Base-by-base conservation (phyloP, 2,113 vertebrate species). In the Xiphias gladius region DNA sequence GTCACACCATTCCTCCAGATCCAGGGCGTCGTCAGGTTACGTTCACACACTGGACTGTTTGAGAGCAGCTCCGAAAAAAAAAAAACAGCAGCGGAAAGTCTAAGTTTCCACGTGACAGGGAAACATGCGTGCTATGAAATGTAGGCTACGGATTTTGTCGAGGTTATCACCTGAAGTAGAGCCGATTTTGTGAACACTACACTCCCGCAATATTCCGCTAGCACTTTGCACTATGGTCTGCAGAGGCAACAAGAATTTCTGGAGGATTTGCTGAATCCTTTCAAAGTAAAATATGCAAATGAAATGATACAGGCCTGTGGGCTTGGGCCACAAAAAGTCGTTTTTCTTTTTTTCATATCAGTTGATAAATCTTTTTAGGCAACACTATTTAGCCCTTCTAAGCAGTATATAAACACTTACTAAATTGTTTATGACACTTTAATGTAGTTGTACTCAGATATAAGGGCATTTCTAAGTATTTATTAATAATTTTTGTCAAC, bases 251-350 rank as follows among this genome's bases (percentile, higher is more conserved):
- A 17, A 13, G 24, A 55, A 68, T 20, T 57, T 63, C 10, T 28
- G 17, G 12, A 35, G 13, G 28, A 76, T 76, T 59, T 77, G 22
- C 63, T 76, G 71, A 71, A 74, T 39, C 24, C 2, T 75, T 70
- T 63, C 17, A 54, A 61, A 58, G 55, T 58, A 66, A 67, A 87
- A 83, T 39, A 11, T 85, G 58, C 69, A 50, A 58, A 82, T 62
- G 81, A 70, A 76, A 78, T 63, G 43, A 48, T 32, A 50, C 75
- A 43, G n/a, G 20, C 82, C 68, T 26, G 2, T 14, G 22, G 54
- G 26, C 52, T 52, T 10, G 39, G 17, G 30, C 13, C 30, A 43
- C 37, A 17, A 19, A 19, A 14, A 50, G 0, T 2, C 24, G 14
- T 24, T 78, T 63, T 52, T 26, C 10, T 19, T 46, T 35, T 55